Evolutionary conservation across 2,888 invertebrate species (phyloP).

Genomic region (Pristionchus mayeri): DNA sequence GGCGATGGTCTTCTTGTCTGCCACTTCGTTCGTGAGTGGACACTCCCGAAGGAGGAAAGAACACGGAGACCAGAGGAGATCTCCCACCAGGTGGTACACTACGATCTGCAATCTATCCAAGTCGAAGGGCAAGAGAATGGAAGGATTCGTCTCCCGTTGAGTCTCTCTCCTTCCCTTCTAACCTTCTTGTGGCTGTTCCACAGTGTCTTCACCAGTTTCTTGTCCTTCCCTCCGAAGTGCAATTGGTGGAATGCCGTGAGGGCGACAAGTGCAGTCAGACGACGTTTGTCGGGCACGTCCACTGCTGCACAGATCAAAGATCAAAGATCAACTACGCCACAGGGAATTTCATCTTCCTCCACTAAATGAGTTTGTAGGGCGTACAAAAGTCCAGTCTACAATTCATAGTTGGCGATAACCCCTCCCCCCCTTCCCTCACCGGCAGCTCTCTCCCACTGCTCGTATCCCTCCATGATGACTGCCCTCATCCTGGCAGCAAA

Average conservation of each 20-base stretch:
- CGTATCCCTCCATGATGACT: slow-evolving; percentile 56
- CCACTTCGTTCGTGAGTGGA: slow-evolving; percentile 50
- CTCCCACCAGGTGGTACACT: slow-evolving; percentile 86
- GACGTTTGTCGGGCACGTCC: slow-evolving; percentile 65
- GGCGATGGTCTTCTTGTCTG: slow-evolving; percentile 54
- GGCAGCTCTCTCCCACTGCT: slow-evolving; percentile 66
- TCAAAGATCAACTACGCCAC: too few species aligned
- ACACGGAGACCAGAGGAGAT: slow-evolving; percentile 89
- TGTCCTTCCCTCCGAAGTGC: slow-evolving; percentile 59
- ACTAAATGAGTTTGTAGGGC: too few species aligned
- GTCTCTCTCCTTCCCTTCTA: too few species aligned
- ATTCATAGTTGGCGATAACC: background rate
- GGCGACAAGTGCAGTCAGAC: slow-evolving; percentile 57
- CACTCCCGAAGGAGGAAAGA: slow-evolving; percentile 82
- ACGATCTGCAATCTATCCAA: slow-evolving; percentile 77
- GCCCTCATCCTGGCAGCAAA: slow-evolving; percentile 63
- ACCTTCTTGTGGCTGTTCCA: slow-evolving; percentile 60
- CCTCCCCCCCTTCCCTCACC: slow-evolving; percentile 47
- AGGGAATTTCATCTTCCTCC: too few species aligned
- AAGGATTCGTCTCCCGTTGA: too few species aligned
- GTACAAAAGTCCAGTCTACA: background rate
- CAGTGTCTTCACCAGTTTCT: slow-evolving; percentile 57
- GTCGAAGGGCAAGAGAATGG: too few species aligned
- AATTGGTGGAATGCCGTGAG: slow-evolving; percentile 66
- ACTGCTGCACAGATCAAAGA: slow-evolving; percentile 50